These are phyloP conservation scores for Serinus canaria DNA, from an alignment of 2,113 vertebrate species.

Conservation along the genomic window DNA sequence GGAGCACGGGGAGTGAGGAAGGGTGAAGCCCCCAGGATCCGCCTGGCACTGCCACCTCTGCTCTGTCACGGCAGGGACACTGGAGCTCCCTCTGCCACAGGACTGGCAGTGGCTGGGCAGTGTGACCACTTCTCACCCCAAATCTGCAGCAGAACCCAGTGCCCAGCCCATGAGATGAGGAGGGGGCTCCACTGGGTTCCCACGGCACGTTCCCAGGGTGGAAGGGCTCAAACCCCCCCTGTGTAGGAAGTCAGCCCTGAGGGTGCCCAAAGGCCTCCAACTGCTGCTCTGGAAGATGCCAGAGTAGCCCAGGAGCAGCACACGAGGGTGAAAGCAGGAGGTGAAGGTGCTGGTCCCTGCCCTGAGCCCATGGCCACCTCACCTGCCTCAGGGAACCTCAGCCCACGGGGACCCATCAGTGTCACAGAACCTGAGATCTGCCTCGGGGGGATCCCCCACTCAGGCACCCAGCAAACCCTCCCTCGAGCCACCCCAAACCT, in stretches of 20 bases:
- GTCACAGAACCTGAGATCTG: not conserved
- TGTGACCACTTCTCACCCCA: not conserved
- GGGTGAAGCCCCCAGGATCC: not conserved
- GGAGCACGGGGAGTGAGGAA: not conserved
- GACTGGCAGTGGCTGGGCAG: rapidly evolving
- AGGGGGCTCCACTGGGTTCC: not conserved
- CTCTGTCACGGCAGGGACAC: not conserved
- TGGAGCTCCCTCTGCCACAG: rapidly evolving
- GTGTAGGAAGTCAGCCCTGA: rapidly evolving
- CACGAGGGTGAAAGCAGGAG: not conserved
- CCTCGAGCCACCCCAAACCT: not conserved
- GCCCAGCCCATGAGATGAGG: rapidly evolving
- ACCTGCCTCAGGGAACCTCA: not conserved
- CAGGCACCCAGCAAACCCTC: not conserved
- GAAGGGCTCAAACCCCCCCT: not conserved
- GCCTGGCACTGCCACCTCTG: not conserved
- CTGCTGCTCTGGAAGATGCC: not conserved
- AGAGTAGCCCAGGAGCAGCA: not conserved
- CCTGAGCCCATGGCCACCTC: rapidly evolving
- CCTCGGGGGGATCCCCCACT: not conserved
- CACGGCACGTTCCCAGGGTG: rapidly evolving
- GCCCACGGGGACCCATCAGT: rapidly evolving
- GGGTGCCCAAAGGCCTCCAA: not conserved
- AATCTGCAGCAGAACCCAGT: not conserved
- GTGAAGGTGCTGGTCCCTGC: not conserved